Evolutionary conservation across 2,888 invertebrate species (phyloP).

Genomic region (Odontothrips loti): DNA sequence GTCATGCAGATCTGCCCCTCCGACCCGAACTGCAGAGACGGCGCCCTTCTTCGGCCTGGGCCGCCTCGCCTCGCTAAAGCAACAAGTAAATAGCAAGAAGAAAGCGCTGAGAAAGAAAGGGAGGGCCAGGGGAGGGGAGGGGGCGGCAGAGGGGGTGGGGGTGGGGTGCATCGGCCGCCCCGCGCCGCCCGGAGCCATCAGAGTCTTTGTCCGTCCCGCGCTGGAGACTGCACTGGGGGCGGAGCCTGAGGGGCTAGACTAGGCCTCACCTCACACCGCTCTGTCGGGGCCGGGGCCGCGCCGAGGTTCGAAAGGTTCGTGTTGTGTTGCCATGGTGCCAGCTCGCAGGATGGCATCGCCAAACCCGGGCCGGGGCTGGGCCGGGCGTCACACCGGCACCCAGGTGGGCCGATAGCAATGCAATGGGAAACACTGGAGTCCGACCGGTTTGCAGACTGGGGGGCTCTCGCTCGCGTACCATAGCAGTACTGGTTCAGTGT

Average conservation of each 20-base stretch:
- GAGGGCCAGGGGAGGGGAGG: background rate
- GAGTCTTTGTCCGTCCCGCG: conserved; percentile 2
- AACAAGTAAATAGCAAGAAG: conserved; percentile 18
- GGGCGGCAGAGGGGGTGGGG: background rate
- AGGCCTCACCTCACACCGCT: background rate
- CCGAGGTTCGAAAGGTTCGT: conserved; percentile 1
- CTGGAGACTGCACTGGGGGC: conserved; percentile 1
- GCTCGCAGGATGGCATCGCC: background rate
- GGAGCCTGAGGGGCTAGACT: background rate
- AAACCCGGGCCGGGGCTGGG: too few species aligned
- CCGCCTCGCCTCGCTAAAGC: background rate
- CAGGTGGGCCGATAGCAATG: too few species aligned
- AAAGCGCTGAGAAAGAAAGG: background rate
- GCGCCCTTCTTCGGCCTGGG: background rate
- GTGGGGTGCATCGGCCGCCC: background rate
- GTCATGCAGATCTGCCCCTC: background rate
- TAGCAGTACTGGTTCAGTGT: too few species aligned
- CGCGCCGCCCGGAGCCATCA: conserved; percentile 23
- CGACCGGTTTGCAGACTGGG: too few species aligned
- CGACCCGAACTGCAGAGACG: background rate
- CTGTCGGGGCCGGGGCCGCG: background rate
- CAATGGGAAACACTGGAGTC: too few species aligned
- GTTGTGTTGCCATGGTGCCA: conserved; percentile 1
- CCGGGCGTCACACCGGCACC: too few species aligned
- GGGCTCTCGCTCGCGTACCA: too few species aligned